Evolutionary conservation across 2,113 vertebrate species (phyloP).

Genomic region (Crypturellus undulatus): DNA sequence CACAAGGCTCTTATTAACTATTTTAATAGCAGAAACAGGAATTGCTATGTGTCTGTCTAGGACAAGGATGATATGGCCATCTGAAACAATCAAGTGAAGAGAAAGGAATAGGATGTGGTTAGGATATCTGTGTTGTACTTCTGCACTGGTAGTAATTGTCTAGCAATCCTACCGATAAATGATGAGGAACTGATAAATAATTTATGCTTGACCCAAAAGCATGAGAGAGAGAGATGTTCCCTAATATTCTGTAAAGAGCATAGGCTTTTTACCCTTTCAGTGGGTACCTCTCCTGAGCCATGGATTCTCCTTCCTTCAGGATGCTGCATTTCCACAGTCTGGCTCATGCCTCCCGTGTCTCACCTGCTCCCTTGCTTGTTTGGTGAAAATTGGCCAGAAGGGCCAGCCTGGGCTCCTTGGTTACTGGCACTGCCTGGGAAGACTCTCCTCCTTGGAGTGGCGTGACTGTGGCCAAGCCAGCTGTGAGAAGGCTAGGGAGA

Average conservation of each 20-base stretch:
- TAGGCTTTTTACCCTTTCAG: neutral
- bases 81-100: neutral
- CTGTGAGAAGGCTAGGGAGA: neutral
- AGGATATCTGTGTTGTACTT: neutral
- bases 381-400: neutral
- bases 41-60: neutral
- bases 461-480: neutral
- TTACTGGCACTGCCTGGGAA: neutral
- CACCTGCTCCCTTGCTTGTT: neutral
- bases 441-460: neutral
- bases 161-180: neutral
- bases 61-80: neutral
- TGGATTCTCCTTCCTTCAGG: neutral
- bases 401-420: too few species aligned
- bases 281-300: neutral
- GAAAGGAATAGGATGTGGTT: neutral
- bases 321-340: neutral
- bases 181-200: neutral
- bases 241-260: neutral
- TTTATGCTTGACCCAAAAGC: neutral
- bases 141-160: neutral
- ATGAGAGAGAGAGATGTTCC: neutral
- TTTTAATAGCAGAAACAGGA: constrained; percentile 9
- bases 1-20: neutral
- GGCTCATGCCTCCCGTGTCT: neutral